Percentiles rank a stretch among this genome's conserved stretches.
Conservation (phyloP, 1,140 invertebrate genomes). For the Drosophila repleta region DNA sequence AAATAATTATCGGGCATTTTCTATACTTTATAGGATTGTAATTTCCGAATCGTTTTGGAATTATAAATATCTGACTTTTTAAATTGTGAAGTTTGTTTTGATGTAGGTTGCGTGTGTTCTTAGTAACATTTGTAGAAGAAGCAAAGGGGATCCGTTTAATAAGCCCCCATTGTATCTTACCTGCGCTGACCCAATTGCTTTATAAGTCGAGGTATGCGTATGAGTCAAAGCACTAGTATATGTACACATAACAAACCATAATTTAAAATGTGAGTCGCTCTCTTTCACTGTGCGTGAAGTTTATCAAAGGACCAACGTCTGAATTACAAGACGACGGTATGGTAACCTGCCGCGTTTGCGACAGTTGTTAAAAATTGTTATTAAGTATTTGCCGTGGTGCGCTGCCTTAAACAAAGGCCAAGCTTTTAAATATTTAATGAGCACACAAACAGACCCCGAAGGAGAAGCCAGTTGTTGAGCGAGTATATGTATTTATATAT, state of each 20-base stretch:
- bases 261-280: slow-evolving; percentile 50
- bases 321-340: slow-evolving; percentile 43
- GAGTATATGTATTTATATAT: not conserved
- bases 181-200: slow-evolving; percentile 68
- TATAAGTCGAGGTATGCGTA: slow-evolving; percentile 2
- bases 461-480: slow-evolving; percentile 16
- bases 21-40: not conserved
- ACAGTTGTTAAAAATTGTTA: slow-evolving; percentile 69
- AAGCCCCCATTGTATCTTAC: slow-evolving; percentile 72
- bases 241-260: slow-evolving; percentile 54
- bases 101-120: slow-evolving; percentile 32
- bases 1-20: slow-evolving; percentile 7
- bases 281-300: slow-evolving; percentile 64
- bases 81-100: not conserved
- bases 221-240: slow-evolving; percentile 51
- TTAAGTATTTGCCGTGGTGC: slow-evolving; percentile 72
- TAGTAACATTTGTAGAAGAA: slow-evolving; percentile 25
- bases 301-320: slow-evolving; percentile 53
- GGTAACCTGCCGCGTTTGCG: slow-evolving; percentile 57
- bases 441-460: slow-evolving; percentile 59
- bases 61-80: slow-evolving; percentile 4
- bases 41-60: not conserved
- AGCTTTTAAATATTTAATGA: slow-evolving; percentile 82
- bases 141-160: slow-evolving; percentile 54
- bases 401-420: slow-evolving; percentile 74